Evolutionary conservation across 1,140 invertebrate species (phyloP).

Genomic region (Pseudomyrmex sp.): DNA sequence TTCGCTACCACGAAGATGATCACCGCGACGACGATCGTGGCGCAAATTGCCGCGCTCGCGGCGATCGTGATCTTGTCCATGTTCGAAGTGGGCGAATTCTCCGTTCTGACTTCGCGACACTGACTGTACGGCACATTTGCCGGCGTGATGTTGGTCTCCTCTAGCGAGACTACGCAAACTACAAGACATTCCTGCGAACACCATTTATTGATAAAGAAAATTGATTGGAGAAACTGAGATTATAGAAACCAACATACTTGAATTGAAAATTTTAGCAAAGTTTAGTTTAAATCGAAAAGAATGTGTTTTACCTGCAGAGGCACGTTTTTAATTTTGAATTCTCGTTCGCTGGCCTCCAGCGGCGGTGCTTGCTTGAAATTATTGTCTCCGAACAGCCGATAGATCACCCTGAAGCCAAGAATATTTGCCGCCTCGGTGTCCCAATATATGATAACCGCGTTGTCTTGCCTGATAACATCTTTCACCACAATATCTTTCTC

Average conservation of each 20-base stretch:
- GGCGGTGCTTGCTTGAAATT: constrained; percentile 95
- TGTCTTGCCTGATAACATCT: constrained; percentile 93
- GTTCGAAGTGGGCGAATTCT: constrained; percentile 92
- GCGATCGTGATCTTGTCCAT: constrained; percentile 98
- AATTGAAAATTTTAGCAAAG: no score
- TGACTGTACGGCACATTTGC: constrained; percentile 94
- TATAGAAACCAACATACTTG: no score
- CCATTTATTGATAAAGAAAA: neutral
- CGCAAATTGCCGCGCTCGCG: constrained; percentile 96
- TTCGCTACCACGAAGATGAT: constrained; percentile 95
- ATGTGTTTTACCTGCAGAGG: constrained; percentile 89
- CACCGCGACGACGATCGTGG: constrained; percentile 95
- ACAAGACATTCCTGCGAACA: constrained; percentile 93
- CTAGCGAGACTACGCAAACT: constrained; percentile 95
- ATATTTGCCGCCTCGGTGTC: constrained; percentile 94
- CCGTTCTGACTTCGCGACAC: constrained; percentile 95
- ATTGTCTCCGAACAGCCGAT: constrained; percentile 95
- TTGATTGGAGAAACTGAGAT: neutral
- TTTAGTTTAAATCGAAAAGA: no score
- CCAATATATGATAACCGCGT: constrained; percentile 96
- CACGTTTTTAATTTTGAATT: constrained; percentile 97
- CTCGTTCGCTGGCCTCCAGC: constrained; percentile 93
- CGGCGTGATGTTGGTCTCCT: constrained; percentile 93
- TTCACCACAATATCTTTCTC: constrained; percentile 93
- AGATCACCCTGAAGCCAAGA: constrained; percentile 94